Conservation (phyloP, 1,140 invertebrate species). For the Lepidostoma basale region DNA sequence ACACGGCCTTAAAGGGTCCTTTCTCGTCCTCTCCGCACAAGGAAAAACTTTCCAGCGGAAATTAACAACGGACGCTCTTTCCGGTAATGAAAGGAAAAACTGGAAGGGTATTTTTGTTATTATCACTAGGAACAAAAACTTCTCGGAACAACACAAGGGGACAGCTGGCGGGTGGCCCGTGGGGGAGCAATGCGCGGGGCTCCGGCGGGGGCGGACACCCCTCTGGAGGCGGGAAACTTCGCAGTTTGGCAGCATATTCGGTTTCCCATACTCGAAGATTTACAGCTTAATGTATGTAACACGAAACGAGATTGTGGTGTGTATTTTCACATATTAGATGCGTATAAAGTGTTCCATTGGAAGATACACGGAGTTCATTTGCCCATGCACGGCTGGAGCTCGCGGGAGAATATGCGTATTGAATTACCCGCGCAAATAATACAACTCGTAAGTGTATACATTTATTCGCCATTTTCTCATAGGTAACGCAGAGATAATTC, state of each 20-base stretch:
- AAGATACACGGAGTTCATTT: neutral
- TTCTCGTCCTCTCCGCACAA: conserved; percentile 2
- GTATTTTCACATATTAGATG: neutral
- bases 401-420: neutral
- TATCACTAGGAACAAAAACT: conserved; percentile 40
- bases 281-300: conserved; percentile 42
- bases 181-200: neutral
- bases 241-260: neutral
- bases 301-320: conserved; percentile 17
- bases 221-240: conserved; percentile 6
- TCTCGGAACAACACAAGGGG: conserved; percentile 14
- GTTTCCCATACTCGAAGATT: conserved; percentile 23
- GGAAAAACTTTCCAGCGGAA: conserved; percentile 41
- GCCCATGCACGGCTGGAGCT: neutral
- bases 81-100: conserved; percentile 45
- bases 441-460: neutral
- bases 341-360: neutral
- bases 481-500: neutral
- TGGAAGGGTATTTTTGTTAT: conserved; percentile 39
- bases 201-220: neutral
- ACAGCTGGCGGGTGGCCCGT: conserved; percentile 9
- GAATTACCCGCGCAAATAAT: neutral
- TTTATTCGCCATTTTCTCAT: neutral
- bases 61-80: conserved; percentile 43
- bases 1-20: neutral